phyloP scores from a whole-genome alignment of 2,888 invertebrate species.

The Tridacna crocea region DNA sequence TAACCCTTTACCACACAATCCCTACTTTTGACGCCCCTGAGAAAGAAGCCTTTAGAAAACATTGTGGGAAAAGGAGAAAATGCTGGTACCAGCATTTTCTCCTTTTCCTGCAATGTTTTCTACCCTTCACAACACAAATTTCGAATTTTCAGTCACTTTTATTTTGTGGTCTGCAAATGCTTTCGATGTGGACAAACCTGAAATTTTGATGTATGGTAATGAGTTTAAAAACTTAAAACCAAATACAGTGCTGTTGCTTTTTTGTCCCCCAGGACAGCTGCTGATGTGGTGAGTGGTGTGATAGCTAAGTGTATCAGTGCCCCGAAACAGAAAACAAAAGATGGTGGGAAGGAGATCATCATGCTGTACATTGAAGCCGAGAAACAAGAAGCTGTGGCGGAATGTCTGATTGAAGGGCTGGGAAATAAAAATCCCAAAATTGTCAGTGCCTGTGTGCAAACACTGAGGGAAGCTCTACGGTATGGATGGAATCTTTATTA shows the following conservation, averaged over 20 bases:
- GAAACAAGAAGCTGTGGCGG: slow-evolving; percentile 93
- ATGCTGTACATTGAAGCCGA: slow-evolving; percentile 98
- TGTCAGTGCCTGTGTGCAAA: slow-evolving; percentile 92
- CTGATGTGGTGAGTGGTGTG: slow-evolving; percentile 94
- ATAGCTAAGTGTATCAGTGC: slow-evolving; percentile 97
- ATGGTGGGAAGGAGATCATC: slow-evolving; percentile 93
- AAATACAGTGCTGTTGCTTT: background rate
- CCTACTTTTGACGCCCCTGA: too few relatives aligned
- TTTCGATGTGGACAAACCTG: too few relatives aligned
- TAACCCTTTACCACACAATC: too few relatives aligned
- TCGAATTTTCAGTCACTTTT: too few relatives aligned
- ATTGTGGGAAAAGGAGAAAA: too few relatives aligned
- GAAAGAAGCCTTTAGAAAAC: too few relatives aligned
- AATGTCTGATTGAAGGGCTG: slow-evolving; percentile 96
- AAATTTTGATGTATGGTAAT: too few relatives aligned
- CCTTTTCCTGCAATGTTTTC: too few relatives aligned
- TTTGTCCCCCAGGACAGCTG: slow-evolving; percentile 89
- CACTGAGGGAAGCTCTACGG: slow-evolving; percentile 90
- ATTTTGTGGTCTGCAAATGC: too few relatives aligned
- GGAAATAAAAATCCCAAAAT: slow-evolving; percentile 98
- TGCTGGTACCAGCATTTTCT: too few relatives aligned
- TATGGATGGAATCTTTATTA: slow-evolving; percentile 33
- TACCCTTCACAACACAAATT: too few relatives aligned
- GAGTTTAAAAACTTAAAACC: too few relatives aligned
- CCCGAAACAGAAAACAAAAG: slow-evolving; percentile 95